Percentiles rank a stretch among this genome's conserved stretches.
These are phyloP conservation scores for Siniperca obscura DNA, from an alignment of 2,797 vertebrate genomes.

Conservation along the genomic window DNA sequence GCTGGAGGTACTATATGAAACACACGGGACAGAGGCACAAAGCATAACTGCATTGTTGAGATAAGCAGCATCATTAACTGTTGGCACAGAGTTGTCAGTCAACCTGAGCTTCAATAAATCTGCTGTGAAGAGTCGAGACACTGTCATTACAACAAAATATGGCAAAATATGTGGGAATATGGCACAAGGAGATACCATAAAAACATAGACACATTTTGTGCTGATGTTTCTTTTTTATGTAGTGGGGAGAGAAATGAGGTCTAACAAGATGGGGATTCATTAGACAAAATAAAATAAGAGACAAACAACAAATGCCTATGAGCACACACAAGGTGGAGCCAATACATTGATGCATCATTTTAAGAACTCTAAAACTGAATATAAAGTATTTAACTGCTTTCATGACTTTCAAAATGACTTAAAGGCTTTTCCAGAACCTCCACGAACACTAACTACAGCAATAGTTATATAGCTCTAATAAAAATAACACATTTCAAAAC, in stretches of 20 bases:
- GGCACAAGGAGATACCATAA: neutral
- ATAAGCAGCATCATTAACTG: slow-evolving; percentile 55
- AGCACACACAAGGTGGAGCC: neutral
- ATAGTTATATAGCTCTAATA: neutral
- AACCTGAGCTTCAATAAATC: slow-evolving; percentile 46
- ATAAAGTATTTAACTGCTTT: neutral
- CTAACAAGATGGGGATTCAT: neutral
- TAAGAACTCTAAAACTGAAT: neutral
- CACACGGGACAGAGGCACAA: slow-evolving; percentile 56
- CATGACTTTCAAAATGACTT: slow-evolving; percentile 5
- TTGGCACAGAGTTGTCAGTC: slow-evolving; percentile 52
- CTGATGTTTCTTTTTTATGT: neutral
- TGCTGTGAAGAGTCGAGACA: slow-evolving; percentile 49
- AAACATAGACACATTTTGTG: neutral
- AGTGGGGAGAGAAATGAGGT: neutral
- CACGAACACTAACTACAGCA: neutral
- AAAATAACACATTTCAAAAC: neutral
- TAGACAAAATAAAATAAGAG: neutral
- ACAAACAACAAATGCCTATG: neutral
- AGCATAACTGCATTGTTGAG: slow-evolving; percentile 51
- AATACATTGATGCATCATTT: neutral
- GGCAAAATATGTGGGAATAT: neutral
- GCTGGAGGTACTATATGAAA: slow-evolving; percentile 35
- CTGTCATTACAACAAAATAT: slow-evolving; percentile 33
- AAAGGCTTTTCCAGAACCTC: neutral